These are phyloP conservation scores for Macrosoma leucophasiata DNA, from an alignment of 2,888 invertebrate genomes.

Conservation along the genomic window DNA sequence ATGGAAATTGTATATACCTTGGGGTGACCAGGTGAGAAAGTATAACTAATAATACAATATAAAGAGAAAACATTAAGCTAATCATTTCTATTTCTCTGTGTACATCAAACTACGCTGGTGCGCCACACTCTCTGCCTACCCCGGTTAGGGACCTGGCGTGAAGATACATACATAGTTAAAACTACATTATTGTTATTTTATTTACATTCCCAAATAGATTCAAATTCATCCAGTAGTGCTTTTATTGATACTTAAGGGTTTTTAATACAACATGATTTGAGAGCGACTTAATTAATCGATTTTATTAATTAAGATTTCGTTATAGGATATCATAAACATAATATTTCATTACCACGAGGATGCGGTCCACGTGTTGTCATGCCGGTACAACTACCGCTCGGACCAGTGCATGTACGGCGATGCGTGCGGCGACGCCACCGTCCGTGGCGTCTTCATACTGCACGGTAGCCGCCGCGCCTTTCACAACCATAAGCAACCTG, in stretches of 20 bases:
- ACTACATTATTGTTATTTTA: too few relatives aligned
- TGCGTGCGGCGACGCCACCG: slow-evolving; percentile 84
- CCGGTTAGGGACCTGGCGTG: too few relatives aligned
- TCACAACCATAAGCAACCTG: slow-evolving; percentile 89
- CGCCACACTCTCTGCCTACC: too few relatives aligned
- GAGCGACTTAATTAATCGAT: too few relatives aligned
- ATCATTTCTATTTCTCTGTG: neutral
- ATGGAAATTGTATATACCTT: slow-evolving; percentile 90
- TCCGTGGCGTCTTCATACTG: slow-evolving; percentile 85
- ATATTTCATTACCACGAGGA: slow-evolving; percentile 89
- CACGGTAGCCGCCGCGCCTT: slow-evolving; percentile 94
- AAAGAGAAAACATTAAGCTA: neutral
- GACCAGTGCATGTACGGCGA: slow-evolving; percentile 98
- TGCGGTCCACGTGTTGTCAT: slow-evolving; percentile 86
- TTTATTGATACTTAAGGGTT: too few relatives aligned
- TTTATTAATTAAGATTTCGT: too few relatives aligned
- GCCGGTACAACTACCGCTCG: slow-evolving; percentile 93
- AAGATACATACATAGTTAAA: too few relatives aligned
- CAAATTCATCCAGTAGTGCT: too few relatives aligned
- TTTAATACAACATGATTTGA: too few relatives aligned
- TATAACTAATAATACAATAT: neutral
- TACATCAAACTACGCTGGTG: neutral
- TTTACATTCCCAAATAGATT: too few relatives aligned
- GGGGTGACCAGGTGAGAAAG: slow-evolving; percentile 96
- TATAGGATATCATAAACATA: slow-evolving; percentile 92